phyloP scores from a whole-genome alignment of 2,797 vertebrate genomes.

The Spinibarbus caldwelli region DNA sequence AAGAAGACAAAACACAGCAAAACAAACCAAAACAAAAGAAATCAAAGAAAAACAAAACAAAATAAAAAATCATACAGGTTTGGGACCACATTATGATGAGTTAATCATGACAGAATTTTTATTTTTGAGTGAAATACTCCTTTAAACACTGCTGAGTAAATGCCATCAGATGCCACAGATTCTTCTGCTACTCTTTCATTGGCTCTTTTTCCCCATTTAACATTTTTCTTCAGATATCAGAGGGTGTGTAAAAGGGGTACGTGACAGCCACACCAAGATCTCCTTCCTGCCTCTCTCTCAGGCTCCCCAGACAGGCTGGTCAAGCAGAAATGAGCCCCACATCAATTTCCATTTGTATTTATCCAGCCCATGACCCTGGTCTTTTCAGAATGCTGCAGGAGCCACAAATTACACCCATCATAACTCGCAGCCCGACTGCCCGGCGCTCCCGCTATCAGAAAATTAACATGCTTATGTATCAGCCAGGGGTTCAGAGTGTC shows the following conservation, averaged over 20 bases:
- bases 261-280: slow-evolving; percentile 66
- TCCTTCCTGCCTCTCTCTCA: slow-evolving; percentile 61
- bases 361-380: slow-evolving; percentile 80
- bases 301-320: slow-evolving; percentile 76
- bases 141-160: background rate
- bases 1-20: too few species aligned
- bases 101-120: background rate
- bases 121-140: too few species aligned
- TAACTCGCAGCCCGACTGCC: slow-evolving; percentile 78
- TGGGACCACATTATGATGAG: too few species aligned
- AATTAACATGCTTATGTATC: slow-evolving; percentile 83
- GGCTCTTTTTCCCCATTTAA: slow-evolving; percentile 10
- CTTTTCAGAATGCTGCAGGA: slow-evolving; percentile 76
- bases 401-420: slow-evolving; percentile 84
- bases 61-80: too few species aligned
- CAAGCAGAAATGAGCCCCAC: slow-evolving; percentile 82
- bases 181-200: background rate
- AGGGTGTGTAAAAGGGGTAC: slow-evolving; percentile 69
- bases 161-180: slow-evolving; percentile 2
- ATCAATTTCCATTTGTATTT: slow-evolving; percentile 89
- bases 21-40: too few species aligned
- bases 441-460: slow-evolving; percentile 78
- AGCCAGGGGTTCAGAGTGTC: slow-evolving; percentile 79
- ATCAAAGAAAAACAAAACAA: too few species aligned
- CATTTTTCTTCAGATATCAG: slow-evolving; percentile 60